Percentiles rank a stretch among this genome's conserved stretches.
These are phyloP conservation scores for Trididemnum miniatum DNA, from an alignment of 23 tunicate species.

Conservation along the genomic window DNA sequence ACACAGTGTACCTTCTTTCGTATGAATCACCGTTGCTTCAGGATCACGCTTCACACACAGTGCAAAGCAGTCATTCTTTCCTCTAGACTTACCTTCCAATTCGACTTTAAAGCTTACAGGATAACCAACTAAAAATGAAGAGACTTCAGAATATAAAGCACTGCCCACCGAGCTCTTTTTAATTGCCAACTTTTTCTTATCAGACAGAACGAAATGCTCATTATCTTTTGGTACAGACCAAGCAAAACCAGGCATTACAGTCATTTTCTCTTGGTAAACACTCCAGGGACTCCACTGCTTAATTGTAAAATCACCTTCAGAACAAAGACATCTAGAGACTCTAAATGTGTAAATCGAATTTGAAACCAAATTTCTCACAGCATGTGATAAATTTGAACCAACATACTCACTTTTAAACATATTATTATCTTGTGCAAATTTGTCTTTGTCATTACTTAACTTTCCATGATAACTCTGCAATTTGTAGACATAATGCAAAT, in stretches of 20 bases:
- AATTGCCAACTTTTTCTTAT: conserved; percentile 41
- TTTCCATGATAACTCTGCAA: conserved; percentile 76
- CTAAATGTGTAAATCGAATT: conserved; percentile 85
- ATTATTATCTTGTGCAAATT: background rate
- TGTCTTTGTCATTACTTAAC: conserved; percentile 10
- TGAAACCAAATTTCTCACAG: conserved; percentile 53
- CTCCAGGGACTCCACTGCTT: conserved; percentile 95
- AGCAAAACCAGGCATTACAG: conserved; percentile 62
- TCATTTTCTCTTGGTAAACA: conserved; percentile 80
- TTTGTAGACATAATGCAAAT: conserved; percentile 51
- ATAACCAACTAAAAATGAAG: conserved; percentile 54
- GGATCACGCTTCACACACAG: conserved; percentile 41
- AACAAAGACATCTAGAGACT: conserved; percentile 46
- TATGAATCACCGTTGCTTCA: conserved; percentile 50
- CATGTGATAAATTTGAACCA: conserved; percentile 36
- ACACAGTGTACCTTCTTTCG: conserved; percentile 52
- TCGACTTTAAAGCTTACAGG: conserved; percentile 74
- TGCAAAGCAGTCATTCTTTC: conserved; percentile 54
- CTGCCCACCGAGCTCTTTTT: conserved; percentile 33
- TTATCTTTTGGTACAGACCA: conserved; percentile 57
- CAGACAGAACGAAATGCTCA: conserved; percentile 39
- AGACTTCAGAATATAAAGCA: conserved; percentile 65
- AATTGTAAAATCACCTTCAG: conserved; percentile 8
- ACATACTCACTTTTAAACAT: conserved; percentile 61
- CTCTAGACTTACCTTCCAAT: conserved; percentile 57